A percentile compares a stretch with the other conserved stretches of the same genome.
These are phyloP conservation scores for Conus betulinus DNA, from an alignment of 1,140 invertebrate species.

Conservation along the genomic window DNA sequence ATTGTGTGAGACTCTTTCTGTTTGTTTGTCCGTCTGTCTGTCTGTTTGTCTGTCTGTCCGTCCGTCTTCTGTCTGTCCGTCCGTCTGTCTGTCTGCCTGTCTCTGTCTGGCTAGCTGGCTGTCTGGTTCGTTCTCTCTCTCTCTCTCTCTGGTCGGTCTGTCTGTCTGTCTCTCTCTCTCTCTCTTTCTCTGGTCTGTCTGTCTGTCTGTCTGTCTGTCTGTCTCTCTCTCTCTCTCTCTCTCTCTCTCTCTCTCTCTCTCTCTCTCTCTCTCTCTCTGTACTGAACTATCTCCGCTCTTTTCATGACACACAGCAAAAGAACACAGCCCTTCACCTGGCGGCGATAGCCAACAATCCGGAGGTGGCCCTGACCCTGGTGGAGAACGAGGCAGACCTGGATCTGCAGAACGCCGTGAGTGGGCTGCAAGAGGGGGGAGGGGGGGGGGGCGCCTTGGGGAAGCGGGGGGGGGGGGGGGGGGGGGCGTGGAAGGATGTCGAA, in stretches of 20 bases:
- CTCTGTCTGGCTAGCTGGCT: background rate
- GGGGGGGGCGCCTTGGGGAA: too few relatives aligned
- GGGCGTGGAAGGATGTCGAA: too few relatives aligned
- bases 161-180: too few relatives aligned
- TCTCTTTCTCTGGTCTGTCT: background rate
- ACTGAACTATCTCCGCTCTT: too few relatives aligned
- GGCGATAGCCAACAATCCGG: slow-evolving; percentile 83
- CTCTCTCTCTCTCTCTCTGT: too few relatives aligned
- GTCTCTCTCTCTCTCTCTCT: background rate
- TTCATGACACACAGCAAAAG: slow-evolving; percentile 79
- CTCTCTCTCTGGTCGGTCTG: background rate
- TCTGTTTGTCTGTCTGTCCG: background rate
- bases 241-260: too few relatives aligned
- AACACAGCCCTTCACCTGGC: slow-evolving; percentile 86
- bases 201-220: background rate
- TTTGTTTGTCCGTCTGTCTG: background rate
- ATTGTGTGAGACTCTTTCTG: slow-evolving; percentile 70
- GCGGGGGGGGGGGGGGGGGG: too few relatives aligned
- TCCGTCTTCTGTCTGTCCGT: background rate
- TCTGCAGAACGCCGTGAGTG: slow-evolving; percentile 83
- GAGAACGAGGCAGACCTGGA: slow-evolving; percentile 84
- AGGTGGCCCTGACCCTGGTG: slow-evolving; percentile 85
- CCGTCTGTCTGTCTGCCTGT: background rate
- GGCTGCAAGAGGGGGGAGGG: background rate
- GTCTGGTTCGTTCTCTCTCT: background rate